phyloP scores from a whole-genome alignment of 2,113 vertebrate species.

The Illadopsis cleaveri region DNA sequence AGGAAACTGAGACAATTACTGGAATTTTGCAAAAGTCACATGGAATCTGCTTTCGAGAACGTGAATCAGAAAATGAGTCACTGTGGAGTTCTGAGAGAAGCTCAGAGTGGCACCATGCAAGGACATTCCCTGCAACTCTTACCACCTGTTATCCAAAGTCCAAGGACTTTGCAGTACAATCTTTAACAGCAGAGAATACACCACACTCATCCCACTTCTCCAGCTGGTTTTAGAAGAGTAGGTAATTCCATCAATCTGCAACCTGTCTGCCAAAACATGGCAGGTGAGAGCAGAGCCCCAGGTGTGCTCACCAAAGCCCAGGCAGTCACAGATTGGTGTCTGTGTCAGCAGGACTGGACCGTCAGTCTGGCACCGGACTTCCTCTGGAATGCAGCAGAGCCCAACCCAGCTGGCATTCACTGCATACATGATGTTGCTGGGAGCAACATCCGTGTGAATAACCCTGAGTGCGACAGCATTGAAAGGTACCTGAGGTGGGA shows the following conservation, averaged over 20 bases:
- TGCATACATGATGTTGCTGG: constrained; percentile 86
- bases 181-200: neutral
- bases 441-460: constrained; percentile 84
- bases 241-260: neutral
- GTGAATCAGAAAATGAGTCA: neutral
- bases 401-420: constrained; percentile 88
- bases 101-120: accelerated
- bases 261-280: accelerated
- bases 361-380: constrained; percentile 63
- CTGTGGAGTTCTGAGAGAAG: neutral
- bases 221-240: neutral
- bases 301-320: constrained; percentile 86
- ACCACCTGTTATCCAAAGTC: neutral
- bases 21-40: neutral
- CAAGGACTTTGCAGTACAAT: neutral
- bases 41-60: accelerated
- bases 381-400: constrained; percentile 86
- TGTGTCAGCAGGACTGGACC: constrained; percentile 87
- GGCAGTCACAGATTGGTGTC: constrained; percentile 87
- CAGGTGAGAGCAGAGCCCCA: neutral
- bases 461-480: constrained; percentile 82
- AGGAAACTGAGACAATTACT: neutral
- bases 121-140: neutral
- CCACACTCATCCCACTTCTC: neutral
- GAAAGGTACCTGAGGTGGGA: constrained; percentile 83